These are phyloP conservation scores for Otus sunia DNA, from an alignment of 2,113 vertebrate species.

Conservation along the genomic window DNA sequence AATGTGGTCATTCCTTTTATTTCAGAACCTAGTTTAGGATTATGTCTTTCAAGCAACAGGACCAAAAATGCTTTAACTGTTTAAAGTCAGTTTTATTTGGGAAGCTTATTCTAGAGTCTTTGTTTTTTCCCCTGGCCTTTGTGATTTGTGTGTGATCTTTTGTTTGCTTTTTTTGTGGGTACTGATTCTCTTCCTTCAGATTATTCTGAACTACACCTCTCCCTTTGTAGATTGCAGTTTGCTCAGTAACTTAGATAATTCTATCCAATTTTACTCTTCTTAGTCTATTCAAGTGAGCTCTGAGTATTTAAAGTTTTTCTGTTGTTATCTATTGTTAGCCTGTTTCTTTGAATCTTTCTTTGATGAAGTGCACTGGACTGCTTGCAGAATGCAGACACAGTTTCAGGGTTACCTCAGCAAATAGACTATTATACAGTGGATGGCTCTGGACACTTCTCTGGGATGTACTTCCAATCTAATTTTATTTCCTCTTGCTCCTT, in stretches of 20 bases:
- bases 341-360: background rate
- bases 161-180: background rate
- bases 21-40: background rate
- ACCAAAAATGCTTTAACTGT: conserved; percentile 22
- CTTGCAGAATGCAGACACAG: background rate
- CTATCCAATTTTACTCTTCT: background rate
- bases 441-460: background rate
- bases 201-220: background rate
- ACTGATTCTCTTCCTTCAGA: background rate
- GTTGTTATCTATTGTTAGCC: background rate
- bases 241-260: background rate
- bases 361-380: background rate
- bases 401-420: background rate
- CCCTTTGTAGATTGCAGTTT: background rate
- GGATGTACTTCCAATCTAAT: background rate
- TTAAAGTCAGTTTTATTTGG: background rate
- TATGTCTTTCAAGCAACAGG: background rate
- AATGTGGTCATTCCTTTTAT: background rate
- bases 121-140: background rate
- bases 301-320: background rate
- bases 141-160: background rate
- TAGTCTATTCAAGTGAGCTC: background rate
- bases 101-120: background rate
- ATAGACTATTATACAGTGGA: background rate
- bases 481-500: background rate